phyloP scores from a whole-genome alignment of 2,888 invertebrate genomes.

The Microplitis deprimator region DNA sequence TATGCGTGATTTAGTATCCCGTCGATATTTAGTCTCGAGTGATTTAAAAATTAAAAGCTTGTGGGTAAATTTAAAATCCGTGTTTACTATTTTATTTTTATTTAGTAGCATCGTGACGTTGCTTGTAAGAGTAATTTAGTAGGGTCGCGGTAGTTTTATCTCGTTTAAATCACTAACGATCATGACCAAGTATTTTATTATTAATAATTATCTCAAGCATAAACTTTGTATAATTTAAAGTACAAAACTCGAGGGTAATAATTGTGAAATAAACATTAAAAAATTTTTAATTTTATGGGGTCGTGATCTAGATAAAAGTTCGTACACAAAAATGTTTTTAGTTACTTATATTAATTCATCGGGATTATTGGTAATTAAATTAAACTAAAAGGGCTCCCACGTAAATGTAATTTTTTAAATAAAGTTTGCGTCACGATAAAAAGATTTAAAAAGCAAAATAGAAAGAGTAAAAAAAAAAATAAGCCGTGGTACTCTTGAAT shows the following conservation, averaged over 20 bases:
- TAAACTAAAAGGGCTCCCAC: neutral
- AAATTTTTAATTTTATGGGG: neutral
- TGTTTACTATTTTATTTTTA: neutral
- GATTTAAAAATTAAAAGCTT: neutral
- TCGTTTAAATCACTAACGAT: neutral
- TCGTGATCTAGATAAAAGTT: neutral
- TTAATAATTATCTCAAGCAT: neutral
- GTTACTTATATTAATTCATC: neutral
- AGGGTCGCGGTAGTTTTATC: neutral
- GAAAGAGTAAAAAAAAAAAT: neutral
- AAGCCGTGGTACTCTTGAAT: slow-evolving; percentile 41
- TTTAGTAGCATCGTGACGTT: neutral
- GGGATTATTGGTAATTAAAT: neutral
- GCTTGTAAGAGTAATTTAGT: neutral
- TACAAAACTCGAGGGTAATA: neutral
- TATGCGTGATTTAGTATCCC: too few species aligned
- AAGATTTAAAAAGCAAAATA: neutral
- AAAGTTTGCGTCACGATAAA: neutral
- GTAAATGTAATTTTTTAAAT: neutral
- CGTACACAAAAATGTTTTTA: neutral
- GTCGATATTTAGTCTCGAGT: neutral
- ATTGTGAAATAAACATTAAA: neutral
- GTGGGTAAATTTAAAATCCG: neutral
- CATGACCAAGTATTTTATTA: neutral
- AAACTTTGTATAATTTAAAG: neutral